Percentiles rank a stretch among this genome's conserved stretches.
These are phyloP conservation scores for Horisme vitalbata DNA, from an alignment of 2,888 invertebrate genomes.

Conservation along the genomic window DNA sequence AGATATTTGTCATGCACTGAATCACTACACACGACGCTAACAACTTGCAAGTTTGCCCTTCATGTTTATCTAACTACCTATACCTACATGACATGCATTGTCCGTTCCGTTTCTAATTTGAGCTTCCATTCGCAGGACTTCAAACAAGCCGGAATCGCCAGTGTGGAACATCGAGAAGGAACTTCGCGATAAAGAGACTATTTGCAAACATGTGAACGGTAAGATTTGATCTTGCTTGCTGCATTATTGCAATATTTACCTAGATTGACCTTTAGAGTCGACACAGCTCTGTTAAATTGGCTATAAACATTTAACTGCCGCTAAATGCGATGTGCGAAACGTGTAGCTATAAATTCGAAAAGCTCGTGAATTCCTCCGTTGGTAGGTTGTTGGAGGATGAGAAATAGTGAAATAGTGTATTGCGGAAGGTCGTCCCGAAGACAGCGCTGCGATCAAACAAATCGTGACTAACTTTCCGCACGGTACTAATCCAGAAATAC, in stretches of 20 bases:
- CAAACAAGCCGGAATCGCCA: conserved; percentile 73
- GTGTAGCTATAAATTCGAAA: conserved; percentile 33
- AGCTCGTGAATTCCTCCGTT: conserved; percentile 32
- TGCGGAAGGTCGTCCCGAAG: conserved; percentile 65
- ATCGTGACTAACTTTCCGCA: conserved; percentile 78
- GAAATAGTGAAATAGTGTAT: conserved; percentile 50
- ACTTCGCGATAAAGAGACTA: conserved; percentile 61
- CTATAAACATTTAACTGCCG: conserved; percentile 42
- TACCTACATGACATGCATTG: not conserved
- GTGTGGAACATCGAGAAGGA: conserved; percentile 72
- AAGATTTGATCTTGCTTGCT: conserved; percentile 43
- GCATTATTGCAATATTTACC: conserved; percentile 1
- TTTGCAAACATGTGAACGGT: conserved; percentile 74
- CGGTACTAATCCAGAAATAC: conserved; percentile 81
- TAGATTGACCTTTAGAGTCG: conserved; percentile 32
- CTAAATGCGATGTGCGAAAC: conserved; percentile 31
- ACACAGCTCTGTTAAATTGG: conserved; percentile 30
- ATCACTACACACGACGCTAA: conserved; percentile 42
- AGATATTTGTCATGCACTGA: conserved; percentile 63
- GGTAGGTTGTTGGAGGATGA: conserved; percentile 39
- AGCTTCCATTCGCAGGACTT: conserved; percentile 58
- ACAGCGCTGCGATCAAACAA: conserved; percentile 55
- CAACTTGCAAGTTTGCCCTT: conserved; percentile 41
- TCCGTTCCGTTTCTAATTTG: conserved; percentile 13
- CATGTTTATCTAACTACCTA: conserved; percentile 9